These are phyloP conservation scores for Caenorhabditis afra DNA, from an alignment of 2,888 invertebrate genomes.

Conservation along the genomic window DNA sequence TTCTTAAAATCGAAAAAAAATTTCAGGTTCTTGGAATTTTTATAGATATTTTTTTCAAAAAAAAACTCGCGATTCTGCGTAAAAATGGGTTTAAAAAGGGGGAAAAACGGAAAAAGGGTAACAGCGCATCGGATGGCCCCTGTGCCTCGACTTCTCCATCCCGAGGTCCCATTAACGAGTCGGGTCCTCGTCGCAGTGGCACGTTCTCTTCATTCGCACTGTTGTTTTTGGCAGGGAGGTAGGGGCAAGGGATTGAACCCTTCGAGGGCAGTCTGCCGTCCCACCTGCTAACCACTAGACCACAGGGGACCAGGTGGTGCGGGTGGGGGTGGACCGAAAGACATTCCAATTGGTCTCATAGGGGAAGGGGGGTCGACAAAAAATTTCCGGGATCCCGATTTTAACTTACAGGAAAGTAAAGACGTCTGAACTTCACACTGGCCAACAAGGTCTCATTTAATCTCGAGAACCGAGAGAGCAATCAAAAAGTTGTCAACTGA, in stretches of 20 bases:
- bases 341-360: background rate
- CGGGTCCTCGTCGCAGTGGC: slow-evolving; percentile 34
- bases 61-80: background rate
- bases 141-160: slow-evolving; percentile 35
- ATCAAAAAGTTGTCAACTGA: too few relatives aligned
- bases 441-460: too few relatives aligned
- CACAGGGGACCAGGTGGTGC: background rate
- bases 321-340: too few relatives aligned
- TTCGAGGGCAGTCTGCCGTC: background rate
- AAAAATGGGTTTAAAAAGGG: background rate
- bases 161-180: background rate
- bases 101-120: background rate
- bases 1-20: too few relatives aligned
- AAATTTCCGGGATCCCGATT: too few relatives aligned
- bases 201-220: slow-evolving; percentile 37
- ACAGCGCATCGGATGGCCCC: slow-evolving; percentile 39
- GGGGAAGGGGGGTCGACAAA: too few relatives aligned
- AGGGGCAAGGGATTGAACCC: too few relatives aligned
- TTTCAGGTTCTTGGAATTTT: too few relatives aligned
- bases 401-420: too few relatives aligned
- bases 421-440: too few relatives aligned
- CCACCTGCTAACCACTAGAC: slow-evolving; percentile 3
- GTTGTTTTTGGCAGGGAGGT: background rate
- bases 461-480: too few relatives aligned
- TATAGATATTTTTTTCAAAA: too few relatives aligned